These are phyloP conservation scores for Papilio aristodemus DNA, from an alignment of 1,140 invertebrate species.

Conservation along the genomic window DNA sequence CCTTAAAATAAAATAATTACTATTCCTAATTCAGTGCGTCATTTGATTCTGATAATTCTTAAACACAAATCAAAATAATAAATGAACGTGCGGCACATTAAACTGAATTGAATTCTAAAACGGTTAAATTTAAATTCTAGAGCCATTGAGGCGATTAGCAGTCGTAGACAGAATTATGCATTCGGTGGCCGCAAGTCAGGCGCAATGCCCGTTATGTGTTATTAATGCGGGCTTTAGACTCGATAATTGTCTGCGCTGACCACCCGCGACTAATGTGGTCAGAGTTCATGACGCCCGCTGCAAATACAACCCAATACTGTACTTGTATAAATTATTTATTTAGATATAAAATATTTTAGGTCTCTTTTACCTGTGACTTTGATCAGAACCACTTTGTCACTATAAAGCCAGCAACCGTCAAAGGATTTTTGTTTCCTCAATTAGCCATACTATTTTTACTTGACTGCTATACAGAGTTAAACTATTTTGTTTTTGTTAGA, in stretches of 20 bases:
- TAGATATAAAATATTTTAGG: not conserved
- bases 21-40: not conserved
- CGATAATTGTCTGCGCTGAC: constrained; percentile 46
- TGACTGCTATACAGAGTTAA: no score
- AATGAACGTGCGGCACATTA: not conserved
- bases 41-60: not conserved
- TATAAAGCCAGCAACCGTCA: no score
- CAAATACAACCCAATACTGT: constrained; percentile 29
- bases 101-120: constrained; percentile 38
- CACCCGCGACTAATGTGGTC: constrained; percentile 40
- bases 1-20: no score
- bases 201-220: constrained; percentile 43
- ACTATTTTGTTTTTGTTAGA: no score
- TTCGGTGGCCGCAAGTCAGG: constrained; percentile 45
- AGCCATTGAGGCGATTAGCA: constrained; percentile 46
- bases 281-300: constrained; percentile 36
- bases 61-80: constrained; percentile 29
- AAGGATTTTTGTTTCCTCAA: no score
- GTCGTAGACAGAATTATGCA: constrained; percentile 44
- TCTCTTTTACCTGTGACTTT: no score
- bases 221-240: constrained; percentile 46
- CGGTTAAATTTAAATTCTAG: constrained; percentile 39
- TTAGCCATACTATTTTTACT: no score
- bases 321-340: not conserved
- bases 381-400: no score